Evolutionary conservation across 92 coral and sea anemone genomes (phyloP), one percentile per base, ranked within the genome.

Genomic region (Palythoa caribaeorum): DNA sequence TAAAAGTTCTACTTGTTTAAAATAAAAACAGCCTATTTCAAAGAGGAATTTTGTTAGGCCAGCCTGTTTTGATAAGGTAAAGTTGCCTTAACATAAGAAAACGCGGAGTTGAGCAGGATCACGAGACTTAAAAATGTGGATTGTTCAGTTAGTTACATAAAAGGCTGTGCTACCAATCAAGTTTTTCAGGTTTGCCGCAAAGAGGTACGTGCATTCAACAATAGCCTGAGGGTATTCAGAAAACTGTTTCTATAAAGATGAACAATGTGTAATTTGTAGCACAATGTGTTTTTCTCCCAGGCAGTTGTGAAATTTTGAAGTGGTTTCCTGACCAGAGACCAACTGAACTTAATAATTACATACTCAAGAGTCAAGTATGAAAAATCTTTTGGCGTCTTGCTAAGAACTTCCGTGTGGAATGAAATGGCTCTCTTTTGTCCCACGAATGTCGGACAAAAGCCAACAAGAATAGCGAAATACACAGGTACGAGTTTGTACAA

Each of bases 371-470:
- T 37, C 71, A 60, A 9, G 53, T 59, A 63, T 37, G 72, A 79
- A 59, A 48, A 39, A 79, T 17, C 35, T 19, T 55, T 79, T 9
- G 28, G 21, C 14, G 54, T 16, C 72, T 2, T 5, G n/a, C 51
- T 8, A 55, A 78, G 52, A 5, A 14, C 39, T 59, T 38, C 54
- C 35, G 47, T 60, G 44, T 14, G 44, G 5, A 37, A 60, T 51
- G 52, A 60, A 17, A 79, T 79, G 84, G 84, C 84, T 10, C 59
- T 79, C 88, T 88, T 92, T 73, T 92, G 92, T 85, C 94, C 94
- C 1, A 69, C 85, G 4, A 88, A 84, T 16, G 86, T 63, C 51
- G 89, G 89, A 12, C 87, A 89, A 80, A 92, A 85, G 35, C 89
- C 92, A 20, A 9, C 87, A 15, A 51, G 69, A 17, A 81, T 83